Evolutionary conservation across 2,113 vertebrate genomes (phyloP).

Genomic region (Lepus europaeus): DNA sequence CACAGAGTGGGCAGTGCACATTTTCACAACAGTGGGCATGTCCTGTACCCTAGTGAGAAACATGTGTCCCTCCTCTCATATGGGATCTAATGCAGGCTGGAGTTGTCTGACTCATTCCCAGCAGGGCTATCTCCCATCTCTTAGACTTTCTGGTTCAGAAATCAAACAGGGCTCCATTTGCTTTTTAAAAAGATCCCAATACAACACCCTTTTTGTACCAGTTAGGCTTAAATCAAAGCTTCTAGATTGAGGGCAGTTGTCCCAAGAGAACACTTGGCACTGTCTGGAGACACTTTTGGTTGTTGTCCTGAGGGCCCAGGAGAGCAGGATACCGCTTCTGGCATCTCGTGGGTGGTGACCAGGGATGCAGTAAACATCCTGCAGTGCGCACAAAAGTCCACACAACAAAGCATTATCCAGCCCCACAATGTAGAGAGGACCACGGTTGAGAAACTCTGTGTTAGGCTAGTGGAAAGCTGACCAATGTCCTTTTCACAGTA

Average conservation of each 20-base stretch:
- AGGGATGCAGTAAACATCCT: neutral
- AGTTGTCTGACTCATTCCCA: neutral
- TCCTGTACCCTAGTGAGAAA: neutral
- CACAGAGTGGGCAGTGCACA: neutral
- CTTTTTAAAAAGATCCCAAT: neutral
- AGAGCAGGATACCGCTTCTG: neutral
- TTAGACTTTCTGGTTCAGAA: conserved; percentile 15
- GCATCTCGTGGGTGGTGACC: neutral
- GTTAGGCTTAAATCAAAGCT: neutral
- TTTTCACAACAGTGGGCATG: neutral
- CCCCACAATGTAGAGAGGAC: neutral
- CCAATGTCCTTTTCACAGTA: neutral
- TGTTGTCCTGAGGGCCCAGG: neutral
- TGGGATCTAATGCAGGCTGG: neutral
- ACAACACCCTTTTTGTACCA: neutral
- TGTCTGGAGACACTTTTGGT: neutral
- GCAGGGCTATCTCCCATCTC: neutral
- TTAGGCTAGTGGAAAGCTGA: neutral
- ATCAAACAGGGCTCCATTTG: neutral
- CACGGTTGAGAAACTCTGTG: neutral
- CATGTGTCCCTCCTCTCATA: neutral
- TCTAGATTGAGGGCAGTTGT: neutral
- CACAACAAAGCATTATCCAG: neutral
- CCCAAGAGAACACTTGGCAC: neutral
- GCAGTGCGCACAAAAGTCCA: neutral